Conservation (phyloP, 1,140 invertebrate species). For the Bombus ignitus region DNA sequence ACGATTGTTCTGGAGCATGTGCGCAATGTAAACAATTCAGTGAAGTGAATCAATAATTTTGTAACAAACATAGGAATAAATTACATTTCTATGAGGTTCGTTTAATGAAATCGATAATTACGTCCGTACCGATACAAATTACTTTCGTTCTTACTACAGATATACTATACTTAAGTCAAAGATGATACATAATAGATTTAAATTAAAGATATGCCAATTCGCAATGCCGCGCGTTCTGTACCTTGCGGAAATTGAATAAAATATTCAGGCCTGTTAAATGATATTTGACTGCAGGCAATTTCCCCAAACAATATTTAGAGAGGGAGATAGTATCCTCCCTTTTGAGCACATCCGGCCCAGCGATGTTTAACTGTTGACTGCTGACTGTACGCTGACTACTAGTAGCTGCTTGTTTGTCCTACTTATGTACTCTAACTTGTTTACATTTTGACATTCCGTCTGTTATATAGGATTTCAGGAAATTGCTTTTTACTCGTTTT, state of each 20-base stretch:
- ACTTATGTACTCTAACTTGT: conserved; percentile 18
- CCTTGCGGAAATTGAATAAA: not conserved
- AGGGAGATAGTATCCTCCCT: not conserved
- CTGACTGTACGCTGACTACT: not conserved
- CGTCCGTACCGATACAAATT: not conserved
- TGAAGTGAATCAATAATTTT: not conserved
- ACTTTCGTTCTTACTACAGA: too few species aligned
- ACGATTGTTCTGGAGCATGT: not conserved
- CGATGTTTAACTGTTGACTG: conserved; percentile 21
- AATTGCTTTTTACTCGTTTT: not conserved
- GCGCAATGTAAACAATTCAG: not conserved
- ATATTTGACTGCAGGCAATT: conserved; percentile 21
- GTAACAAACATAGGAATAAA: too few species aligned
- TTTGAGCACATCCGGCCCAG: not conserved
- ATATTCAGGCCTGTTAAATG: conserved; percentile 2
- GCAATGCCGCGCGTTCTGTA: not conserved
- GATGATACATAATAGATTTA: not conserved
- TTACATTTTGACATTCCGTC: conserved; percentile 19
- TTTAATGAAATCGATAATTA: not conserved
- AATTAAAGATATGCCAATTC: not conserved
- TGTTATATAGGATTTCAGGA: conserved; percentile 3
- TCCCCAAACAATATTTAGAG: conserved; percentile 24
- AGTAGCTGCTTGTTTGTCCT: conserved; percentile 19
- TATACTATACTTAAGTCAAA: too few species aligned
- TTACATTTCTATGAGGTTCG: not conserved